Percentiles rank a stretch among this genome's conserved stretches.
phyloP scores from a whole-genome alignment of 2,888 invertebrate species.

The Anarsia innoxiella region DNA sequence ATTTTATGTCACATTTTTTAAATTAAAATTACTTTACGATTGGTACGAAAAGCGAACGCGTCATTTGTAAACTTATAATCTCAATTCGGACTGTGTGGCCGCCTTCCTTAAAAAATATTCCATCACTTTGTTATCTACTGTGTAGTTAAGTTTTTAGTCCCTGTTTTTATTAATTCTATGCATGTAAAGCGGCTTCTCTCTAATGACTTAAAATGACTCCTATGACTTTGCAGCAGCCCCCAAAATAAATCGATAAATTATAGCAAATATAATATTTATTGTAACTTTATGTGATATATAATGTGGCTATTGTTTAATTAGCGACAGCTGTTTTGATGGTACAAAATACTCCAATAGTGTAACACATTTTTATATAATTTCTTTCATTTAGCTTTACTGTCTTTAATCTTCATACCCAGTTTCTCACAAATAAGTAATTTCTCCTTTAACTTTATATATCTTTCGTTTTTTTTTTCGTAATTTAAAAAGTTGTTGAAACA shows the following conservation, averaged over 20 bases:
- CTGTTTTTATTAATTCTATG: conserved; percentile 9
- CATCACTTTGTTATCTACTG: conserved; percentile 29
- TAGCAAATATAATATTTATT: conserved; percentile 46
- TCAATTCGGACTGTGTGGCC: conserved; percentile 39
- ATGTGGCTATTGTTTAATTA: conserved; percentile 52
- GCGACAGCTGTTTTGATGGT: too few species aligned
- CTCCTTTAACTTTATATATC: too few species aligned
- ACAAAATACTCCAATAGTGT: too few species aligned
- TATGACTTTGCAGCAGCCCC: conserved; percentile 39
- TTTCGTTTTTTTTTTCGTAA: too few species aligned
- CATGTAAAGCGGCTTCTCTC: conserved; percentile 31
- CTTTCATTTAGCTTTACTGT: too few species aligned
- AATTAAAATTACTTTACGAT: not conserved
- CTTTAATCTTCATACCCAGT: too few species aligned
- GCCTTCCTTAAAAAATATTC: conserved; percentile 29
- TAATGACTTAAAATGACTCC: conserved; percentile 12
- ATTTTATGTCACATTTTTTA: not conserved
- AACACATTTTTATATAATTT: too few species aligned
- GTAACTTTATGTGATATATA: conserved; percentile 59
- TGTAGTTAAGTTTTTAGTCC: conserved; percentile 26
- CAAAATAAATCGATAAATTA: conserved; percentile 35
- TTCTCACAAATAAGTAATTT: too few species aligned
- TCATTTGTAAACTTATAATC: conserved; percentile 38
- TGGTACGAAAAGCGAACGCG: conserved; percentile 46
- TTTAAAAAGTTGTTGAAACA: too few species aligned